Evolutionary conservation across 2,888 invertebrate genomes (phyloP), one percentile per base, ranked within the genome.

Genomic region (Seira ritae): DNA sequence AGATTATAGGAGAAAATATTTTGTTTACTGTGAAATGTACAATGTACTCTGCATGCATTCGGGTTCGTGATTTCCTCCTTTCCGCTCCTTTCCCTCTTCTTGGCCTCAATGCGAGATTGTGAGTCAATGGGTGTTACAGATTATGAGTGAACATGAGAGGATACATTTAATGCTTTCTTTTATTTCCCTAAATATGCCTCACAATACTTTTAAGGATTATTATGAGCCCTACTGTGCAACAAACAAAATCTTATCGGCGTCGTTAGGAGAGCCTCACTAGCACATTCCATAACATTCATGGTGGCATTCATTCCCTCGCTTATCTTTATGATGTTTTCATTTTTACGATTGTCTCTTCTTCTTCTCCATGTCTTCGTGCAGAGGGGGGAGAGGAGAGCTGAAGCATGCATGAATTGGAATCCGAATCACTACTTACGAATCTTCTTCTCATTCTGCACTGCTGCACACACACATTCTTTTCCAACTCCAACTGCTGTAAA

Each of bases 241-340:
- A 50, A 50, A n/a, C 74, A 80, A 80, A 74, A 80, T 80, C 80
- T 80, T 80, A 80, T 80, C 80, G 70, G 50, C 62, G 65, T 80
- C 80, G 80, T 80, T 80, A 80, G 24, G 55, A 72, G 68, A 67
- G 20, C 69, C 24, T 37, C 37, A 17, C 50, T 67, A 76, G 20
- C 24, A 50, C 50, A 50, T 50, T n/a, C 12, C 50, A 50, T 50
- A 50, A 50, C 50, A n/a, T 50, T 50, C 50, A 50, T 50, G 50
- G 17, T 50, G 50, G 50, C 50, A n/a, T 50, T 50, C 50, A 50
- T 50, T 50, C 17, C 15, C 15, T 50, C 50, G 12, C 6, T n/a
- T 50, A 50, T 50, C 50, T 50, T 50, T 50, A 50, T 15, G 50
- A 31, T 8, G 31, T 31, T 31, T 50, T 50, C 50, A n/a, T n/a